A percentile compares a stretch with the other conserved stretches of the same genome.
These are phyloP conservation scores for Geophilus truncorum DNA, from an alignment of 2,888 invertebrate species.

Conservation along the genomic window DNA sequence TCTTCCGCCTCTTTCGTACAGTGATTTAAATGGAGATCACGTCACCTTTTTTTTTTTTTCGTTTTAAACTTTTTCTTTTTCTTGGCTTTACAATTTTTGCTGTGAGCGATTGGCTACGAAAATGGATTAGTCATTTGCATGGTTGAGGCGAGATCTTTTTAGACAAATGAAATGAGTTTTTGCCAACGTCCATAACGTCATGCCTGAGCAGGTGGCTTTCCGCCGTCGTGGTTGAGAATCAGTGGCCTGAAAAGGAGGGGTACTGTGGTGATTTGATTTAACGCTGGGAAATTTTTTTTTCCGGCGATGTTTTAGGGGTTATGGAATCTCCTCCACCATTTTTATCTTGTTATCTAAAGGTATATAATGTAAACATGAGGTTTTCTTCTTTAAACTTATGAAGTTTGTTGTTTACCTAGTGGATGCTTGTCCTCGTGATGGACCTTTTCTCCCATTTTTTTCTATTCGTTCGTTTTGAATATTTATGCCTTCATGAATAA, in stretches of 20 bases:
- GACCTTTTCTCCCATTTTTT: background rate
- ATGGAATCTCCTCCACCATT: background rate
- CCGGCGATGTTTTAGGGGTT: background rate
- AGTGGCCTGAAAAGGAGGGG: background rate
- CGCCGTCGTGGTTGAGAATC: background rate
- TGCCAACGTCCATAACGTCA: slow-evolving; percentile 9
- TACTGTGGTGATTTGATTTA: background rate
- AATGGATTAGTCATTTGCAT: background rate
- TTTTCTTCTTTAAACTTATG: background rate
- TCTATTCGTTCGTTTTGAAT: no score
- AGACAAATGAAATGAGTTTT: background rate
- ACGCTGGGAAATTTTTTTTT: background rate
- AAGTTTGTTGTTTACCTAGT: background rate
- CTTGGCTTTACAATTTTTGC: no score
- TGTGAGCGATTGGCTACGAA: background rate
- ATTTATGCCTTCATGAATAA: no score
- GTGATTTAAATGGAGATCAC: background rate
- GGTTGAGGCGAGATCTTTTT: background rate
- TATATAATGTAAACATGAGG: slow-evolving; percentile 20
- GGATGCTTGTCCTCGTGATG: background rate
- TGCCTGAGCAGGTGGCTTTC: background rate
- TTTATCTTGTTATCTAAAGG: background rate
- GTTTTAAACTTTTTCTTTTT: no score
- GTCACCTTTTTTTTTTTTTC: background rate
- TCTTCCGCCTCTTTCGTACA: background rate